Percentiles rank a stretch among this genome's conserved stretches.
phyloP scores from a whole-genome alignment of 2,113 vertebrate species.

The Corythoichthys intestinalis region DNA sequence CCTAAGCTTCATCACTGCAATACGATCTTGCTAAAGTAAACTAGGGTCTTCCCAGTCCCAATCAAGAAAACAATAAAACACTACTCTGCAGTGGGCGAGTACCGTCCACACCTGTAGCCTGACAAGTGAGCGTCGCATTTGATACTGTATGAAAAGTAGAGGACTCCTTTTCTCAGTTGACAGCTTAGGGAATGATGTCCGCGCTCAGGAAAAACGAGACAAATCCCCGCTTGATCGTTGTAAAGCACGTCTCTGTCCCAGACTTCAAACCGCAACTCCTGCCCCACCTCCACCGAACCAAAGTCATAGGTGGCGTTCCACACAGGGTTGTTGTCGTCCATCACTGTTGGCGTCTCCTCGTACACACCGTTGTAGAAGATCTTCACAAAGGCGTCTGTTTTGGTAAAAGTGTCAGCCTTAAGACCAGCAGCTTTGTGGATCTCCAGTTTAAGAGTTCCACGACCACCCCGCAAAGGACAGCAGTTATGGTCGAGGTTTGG shows the following conservation, averaged over 20 bases:
- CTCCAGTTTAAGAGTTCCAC: conserved; percentile 57
- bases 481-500: conserved; percentile 73
- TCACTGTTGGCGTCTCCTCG: conserved; percentile 62
- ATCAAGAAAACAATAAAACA: neutral
- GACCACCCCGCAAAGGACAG: conserved; percentile 64
- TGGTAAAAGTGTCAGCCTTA: conserved; percentile 65
- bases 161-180: conserved; percentile 64
- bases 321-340: conserved; percentile 66
- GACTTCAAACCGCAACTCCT: conserved; percentile 70
- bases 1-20: neutral
- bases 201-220: conserved; percentile 60
- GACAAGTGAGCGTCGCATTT: conserved; percentile 68
- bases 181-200: conserved; percentile 69
- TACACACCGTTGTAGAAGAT: conserved; percentile 68
- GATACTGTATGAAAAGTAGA: conserved; percentile 68
- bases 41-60: too few relatives aligned
- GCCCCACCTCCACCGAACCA: conserved; percentile 67
- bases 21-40: neutral
- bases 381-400: conserved; percentile 73
- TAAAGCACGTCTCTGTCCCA: conserved; percentile 74
- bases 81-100: conserved; percentile 64
- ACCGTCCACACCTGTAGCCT: conserved; percentile 68
- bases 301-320: conserved; percentile 68
- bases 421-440: conserved; percentile 64
- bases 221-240: conserved; percentile 64